Base-by-base conservation (phyloP, 2,888 invertebrate genomes). In the Sinhomidia bicolor region DNA sequence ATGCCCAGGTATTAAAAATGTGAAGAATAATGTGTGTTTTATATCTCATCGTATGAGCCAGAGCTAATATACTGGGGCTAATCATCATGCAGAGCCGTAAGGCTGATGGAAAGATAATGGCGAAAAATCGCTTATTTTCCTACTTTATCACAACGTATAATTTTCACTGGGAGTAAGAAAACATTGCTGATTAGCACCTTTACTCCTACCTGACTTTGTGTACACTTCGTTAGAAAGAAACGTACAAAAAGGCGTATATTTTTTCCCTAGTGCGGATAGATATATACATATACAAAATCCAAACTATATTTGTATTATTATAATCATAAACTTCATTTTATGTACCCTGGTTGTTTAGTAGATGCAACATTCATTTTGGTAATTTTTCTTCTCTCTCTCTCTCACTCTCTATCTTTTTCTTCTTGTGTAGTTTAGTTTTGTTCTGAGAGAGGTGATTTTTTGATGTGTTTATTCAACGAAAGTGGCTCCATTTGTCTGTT, bases 151-250 rank as follows among this genome's bases (percentile, higher is more conserved):
- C 60, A 80, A 79, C 86, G 29, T 86, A 44, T 86, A 86, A 86
- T 86, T 86, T 86, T 80, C 85, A 85, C 78, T 47, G 62, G 65
- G 60, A 65, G 78, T 32, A 79, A 79, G 54, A 68, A 80, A 86
- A 86, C 78, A 78, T 71, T 86, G 86, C 57, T 86, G 79, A 86
- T 86, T 86, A 86, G 86, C 86, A 86, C 80, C 80, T 80, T 80
- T 47, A 60, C 80, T 81, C 80, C 80, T 81, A 81, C 80, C 80
- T 62, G 80, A 62, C 62, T 81, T 81, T 41, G 80, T 76, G 51
- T 76, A 51, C 68, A 68, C 41, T 20, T 68, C 36, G 68, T 41
- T 68, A 68, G 68, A 10, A 6, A 20, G 62, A 62, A 9, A 5
- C 26, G 26, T 62, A 17, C 12, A 54, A 17, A 9, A 54, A 1